Percentiles rank a stretch among this genome's conserved stretches.
Conservation (phyloP, 2,888 invertebrate genomes). For the Lacanobia wlatinum region DNA sequence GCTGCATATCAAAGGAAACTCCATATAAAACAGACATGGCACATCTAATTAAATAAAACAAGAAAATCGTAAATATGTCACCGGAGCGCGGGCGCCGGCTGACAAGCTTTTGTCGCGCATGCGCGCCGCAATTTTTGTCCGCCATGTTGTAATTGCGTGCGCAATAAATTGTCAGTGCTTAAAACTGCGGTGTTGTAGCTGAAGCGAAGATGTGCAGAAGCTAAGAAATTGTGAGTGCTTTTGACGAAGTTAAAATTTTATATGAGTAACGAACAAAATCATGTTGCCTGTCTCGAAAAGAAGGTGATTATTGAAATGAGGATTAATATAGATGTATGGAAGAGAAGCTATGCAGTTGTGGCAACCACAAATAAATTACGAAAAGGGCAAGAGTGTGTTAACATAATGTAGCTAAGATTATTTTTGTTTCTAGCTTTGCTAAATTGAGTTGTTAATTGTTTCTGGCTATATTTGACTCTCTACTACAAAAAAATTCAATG, state of each 20-base stretch:
- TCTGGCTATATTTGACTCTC: too few relatives aligned
- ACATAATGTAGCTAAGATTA: too few relatives aligned
- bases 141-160: constrained; percentile 78
- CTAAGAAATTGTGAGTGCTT: background rate
- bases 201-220: constrained; percentile 20
- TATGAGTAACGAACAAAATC: too few relatives aligned
- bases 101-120: constrained; percentile 76
- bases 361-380: background rate
- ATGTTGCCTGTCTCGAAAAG: background rate
- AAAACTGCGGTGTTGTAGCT: constrained; percentile 29
- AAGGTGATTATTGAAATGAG: background rate
- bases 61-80: constrained; percentile 62
- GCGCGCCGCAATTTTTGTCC: constrained; percentile 72
- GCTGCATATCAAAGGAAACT: constrained; percentile 27
- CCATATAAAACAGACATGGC: constrained; percentile 24
- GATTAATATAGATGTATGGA: too few relatives aligned
- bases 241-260: too few relatives aligned
- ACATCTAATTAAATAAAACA: constrained; percentile 65
- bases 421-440: too few relatives aligned
- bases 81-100: constrained; percentile 69
- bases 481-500: too few relatives aligned
- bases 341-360: background rate
- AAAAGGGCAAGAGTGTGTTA: background rate
- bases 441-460: too few relatives aligned
- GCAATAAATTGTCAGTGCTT: constrained; percentile 63